Evolutionary conservation across 2,888 invertebrate genomes (phyloP).

Genomic region (Mechanitis mazaeus): DNA sequence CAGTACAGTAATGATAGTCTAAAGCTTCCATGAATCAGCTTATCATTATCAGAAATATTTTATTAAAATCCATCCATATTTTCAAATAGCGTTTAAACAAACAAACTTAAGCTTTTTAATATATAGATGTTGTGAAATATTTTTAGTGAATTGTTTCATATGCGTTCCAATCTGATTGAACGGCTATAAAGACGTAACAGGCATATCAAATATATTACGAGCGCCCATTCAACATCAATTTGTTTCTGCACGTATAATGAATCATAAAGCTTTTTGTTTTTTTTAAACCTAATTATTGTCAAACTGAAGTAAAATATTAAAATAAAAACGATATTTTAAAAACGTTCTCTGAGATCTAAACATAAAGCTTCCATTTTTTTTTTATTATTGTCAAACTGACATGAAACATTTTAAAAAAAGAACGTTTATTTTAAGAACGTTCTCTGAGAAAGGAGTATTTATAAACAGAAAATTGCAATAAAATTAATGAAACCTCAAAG

Average conservation of each 20-base stretch:
- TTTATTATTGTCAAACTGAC: constrained; percentile 5
- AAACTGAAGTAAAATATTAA: neutral
- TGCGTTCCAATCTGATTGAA: constrained; percentile 10
- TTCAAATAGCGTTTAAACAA: too few relatives aligned
- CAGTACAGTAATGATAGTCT: too few relatives aligned
- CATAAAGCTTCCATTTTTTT: constrained; percentile 4
- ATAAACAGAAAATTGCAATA: neutral
- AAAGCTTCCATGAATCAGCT: too few relatives aligned
- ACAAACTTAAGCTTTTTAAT: too few relatives aligned
- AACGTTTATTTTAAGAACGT: neutral
- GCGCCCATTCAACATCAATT: constrained; percentile 13
- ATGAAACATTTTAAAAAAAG: neutral
- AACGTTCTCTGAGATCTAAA: neutral
- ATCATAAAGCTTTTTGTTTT: constrained; percentile 1
- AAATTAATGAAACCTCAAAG: too few relatives aligned
- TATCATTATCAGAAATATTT: too few relatives aligned
- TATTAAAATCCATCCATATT: too few relatives aligned
- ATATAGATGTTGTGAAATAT: too few relatives aligned
- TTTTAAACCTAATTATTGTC: constrained; percentile 2
- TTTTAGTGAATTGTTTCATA: constrained; percentile 8
- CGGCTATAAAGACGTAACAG: constrained; percentile 18
- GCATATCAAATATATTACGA: constrained; percentile 16
- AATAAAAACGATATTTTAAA: neutral
- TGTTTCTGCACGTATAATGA: constrained; percentile 9
- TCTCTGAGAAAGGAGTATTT: neutral